Conservation (phyloP, 2,888 invertebrate genomes). For the Dryadula phaetusa region DNA sequence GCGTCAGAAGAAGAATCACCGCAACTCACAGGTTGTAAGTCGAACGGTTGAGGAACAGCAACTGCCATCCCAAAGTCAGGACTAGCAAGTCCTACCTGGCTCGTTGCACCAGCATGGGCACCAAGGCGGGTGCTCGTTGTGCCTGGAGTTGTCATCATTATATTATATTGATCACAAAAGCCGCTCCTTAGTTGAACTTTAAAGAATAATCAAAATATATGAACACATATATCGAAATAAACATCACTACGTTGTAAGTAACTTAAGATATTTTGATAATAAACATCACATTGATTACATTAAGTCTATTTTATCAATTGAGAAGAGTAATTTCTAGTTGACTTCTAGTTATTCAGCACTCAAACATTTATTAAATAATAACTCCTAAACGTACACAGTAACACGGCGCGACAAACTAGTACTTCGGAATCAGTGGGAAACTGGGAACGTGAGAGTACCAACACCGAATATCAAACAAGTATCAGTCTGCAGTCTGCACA, state of each 20-base stretch:
- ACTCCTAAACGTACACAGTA: neutral
- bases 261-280: neutral
- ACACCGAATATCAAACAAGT: neutral
- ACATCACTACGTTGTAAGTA: slow-evolving; percentile 31
- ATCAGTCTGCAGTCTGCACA: neutral
- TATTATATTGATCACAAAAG: slow-evolving; percentile 25
- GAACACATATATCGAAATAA: slow-evolving; percentile 45
- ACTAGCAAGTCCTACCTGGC: slow-evolving; percentile 56
- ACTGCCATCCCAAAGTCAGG: slow-evolving; percentile 63
- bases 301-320: neutral
- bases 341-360: neutral
- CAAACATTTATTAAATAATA: neutral
- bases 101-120: slow-evolving; percentile 58
- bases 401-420: neutral
- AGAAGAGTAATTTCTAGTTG: neutral
- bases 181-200: slow-evolving; percentile 19
- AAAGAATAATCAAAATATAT: slow-evolving; percentile 46
- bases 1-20: slow-evolving; percentile 78
- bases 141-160: slow-evolving; percentile 67
- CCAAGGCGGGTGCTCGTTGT: slow-evolving; percentile 59
- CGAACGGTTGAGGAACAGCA: slow-evolving; percentile 60
- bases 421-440: neutral
- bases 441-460: slow-evolving; percentile 2
- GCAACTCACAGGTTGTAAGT: slow-evolving; percentile 58
- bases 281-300: neutral